Percentiles rank a stretch among this genome's conserved stretches.
Evolutionary conservation across 2,888 invertebrate genomes (phyloP).

Genomic region (Thymelicus lineola): DNA sequence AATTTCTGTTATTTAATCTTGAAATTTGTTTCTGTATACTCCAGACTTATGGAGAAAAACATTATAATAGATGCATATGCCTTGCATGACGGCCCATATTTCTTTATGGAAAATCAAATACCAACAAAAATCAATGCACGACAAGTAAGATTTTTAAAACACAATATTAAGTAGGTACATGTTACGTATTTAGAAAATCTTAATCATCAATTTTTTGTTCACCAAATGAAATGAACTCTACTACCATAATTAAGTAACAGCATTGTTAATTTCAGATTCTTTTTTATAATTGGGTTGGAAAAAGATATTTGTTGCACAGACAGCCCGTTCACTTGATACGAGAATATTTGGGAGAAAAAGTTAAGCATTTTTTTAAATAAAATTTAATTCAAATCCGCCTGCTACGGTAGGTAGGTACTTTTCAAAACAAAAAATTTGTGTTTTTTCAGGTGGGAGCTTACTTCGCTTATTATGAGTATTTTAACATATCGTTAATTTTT

Average conservation of each 20-base stretch:
- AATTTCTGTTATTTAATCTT: neutral
- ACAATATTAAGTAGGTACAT: no score
- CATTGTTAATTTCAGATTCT: slow-evolving; percentile 20
- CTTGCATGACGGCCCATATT: slow-evolving; percentile 49
- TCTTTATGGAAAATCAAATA: slow-evolving; percentile 41
- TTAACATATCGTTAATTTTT: slow-evolving; percentile 30
- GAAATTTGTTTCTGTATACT: neutral
- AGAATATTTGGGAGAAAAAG: slow-evolving; percentile 39
- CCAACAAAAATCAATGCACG: slow-evolving; percentile 57
- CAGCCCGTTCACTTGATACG: slow-evolving; percentile 37
- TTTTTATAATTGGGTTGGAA: slow-evolving; percentile 38
- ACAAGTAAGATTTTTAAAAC: slow-evolving; percentile 51
- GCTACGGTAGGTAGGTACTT: no score
- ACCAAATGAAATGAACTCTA: no score
- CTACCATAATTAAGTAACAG: no score
- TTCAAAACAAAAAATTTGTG: no score
- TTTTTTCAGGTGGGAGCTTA: slow-evolving; percentile 29
- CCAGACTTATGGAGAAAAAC: slow-evolving; percentile 25
- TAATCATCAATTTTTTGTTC: neutral
- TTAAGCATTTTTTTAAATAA: neutral
- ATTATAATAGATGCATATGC: slow-evolving; percentile 47
- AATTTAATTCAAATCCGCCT: neutral
- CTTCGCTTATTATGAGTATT: slow-evolving; percentile 36
- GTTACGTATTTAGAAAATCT: no score
- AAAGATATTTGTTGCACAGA: slow-evolving; percentile 27